These are phyloP conservation scores for Nesospiza acunhae DNA, from an alignment of 2,113 vertebrate species.

Conservation along the genomic window DNA sequence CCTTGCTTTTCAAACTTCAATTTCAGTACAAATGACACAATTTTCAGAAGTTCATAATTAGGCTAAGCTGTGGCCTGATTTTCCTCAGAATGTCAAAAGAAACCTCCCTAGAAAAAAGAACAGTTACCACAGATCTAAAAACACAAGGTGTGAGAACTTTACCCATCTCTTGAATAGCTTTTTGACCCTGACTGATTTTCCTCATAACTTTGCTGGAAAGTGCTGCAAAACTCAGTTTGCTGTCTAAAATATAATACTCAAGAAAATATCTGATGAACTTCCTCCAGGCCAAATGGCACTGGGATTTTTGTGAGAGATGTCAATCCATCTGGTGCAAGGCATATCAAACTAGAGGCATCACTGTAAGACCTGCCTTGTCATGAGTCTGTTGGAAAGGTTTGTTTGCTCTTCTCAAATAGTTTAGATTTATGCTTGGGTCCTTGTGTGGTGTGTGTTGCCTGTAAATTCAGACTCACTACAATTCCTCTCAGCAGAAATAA, in stretches of 20 bases:
- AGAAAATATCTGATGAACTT: neutral
- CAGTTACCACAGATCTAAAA: neutral
- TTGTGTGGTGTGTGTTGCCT: neutral
- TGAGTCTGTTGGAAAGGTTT: neutral
- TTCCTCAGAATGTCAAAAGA: neutral
- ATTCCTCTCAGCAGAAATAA: neutral
- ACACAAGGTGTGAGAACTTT: neutral
- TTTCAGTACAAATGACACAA: neutral
- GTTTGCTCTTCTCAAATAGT: neutral
- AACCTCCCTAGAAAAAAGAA: neutral
- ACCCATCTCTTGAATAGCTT: neutral
- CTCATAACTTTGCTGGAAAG: neutral
- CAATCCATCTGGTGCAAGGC: neutral
- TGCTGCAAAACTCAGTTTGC: neutral
- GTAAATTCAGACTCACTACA: neutral
- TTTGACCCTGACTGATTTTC: neutral
- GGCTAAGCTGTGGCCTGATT: neutral
- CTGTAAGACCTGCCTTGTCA: neutral
- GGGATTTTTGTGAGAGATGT: neutral
- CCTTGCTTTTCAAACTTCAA: neutral
- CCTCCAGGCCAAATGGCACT: neutral
- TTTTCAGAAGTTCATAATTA: neutral
- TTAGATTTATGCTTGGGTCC: neutral
- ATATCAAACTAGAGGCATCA: neutral
- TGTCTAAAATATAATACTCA: neutral